Percentiles rank a stretch among this genome's conserved stretches.
Conservation (phyloP, 2,113 vertebrate genomes). For the Percopsis transmontana region DNA sequence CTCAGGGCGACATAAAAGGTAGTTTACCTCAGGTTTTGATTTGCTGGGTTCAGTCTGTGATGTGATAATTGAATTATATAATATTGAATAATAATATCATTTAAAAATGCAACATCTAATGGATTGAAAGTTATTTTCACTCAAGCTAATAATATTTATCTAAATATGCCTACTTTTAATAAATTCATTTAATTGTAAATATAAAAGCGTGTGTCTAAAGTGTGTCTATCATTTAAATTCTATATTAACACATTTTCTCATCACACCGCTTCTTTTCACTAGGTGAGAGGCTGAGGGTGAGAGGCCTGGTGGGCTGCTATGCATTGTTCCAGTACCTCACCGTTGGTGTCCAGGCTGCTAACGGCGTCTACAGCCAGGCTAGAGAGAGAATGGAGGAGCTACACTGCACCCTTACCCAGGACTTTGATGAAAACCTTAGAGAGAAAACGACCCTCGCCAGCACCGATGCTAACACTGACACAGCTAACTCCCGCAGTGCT, state of each 20-base stretch:
- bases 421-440: neutral
- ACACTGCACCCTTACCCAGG: slow-evolving; percentile 15
- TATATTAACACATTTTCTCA: neutral
- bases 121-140: no score
- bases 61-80: neutral
- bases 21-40: neutral
- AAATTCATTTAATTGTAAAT: no score
- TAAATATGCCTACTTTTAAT: no score
- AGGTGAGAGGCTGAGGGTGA: slow-evolving; percentile 56
- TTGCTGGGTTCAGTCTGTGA: neutral
- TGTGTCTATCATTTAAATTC: neutral
- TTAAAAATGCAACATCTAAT: neutral
- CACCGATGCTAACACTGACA: slow-evolving; percentile 2
- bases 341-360: slow-evolving; percentile 82
- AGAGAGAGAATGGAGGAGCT: slow-evolving; percentile 67
- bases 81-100: no score
- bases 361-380: slow-evolving; percentile 75
- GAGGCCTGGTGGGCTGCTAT: slow-evolving; percentile 82
- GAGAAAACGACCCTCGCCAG: slow-evolving; percentile 1
- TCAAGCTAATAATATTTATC: no score
- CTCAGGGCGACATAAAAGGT: slow-evolving; percentile 47
- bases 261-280: neutral
- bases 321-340: slow-evolving; percentile 95
- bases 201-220: no score
- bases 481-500: slow-evolving; percentile 1